A percentile compares a stretch with the other conserved stretches of the same genome.
Evolutionary conservation across 2,797 vertebrate genomes (phyloP).

Genomic region (Neosalanx taihuensis): DNA sequence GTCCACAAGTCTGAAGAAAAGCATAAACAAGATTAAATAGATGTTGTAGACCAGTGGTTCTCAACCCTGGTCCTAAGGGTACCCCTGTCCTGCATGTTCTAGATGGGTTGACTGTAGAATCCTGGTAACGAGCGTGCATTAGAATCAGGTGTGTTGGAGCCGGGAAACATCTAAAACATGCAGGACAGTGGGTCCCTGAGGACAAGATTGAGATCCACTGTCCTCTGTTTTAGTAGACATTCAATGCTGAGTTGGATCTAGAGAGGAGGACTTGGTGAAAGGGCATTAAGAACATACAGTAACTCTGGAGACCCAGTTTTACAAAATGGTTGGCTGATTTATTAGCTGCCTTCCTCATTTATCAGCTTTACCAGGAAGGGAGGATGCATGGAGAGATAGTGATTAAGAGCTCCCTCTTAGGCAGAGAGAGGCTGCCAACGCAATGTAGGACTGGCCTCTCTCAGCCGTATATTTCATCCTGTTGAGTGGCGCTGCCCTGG

Average conservation of each 20-base stretch:
- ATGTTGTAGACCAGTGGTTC: no score
- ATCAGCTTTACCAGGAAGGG: slow-evolving; percentile 24
- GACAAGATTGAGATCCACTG: no score
- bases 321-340: slow-evolving; percentile 28
- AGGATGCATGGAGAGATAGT: slow-evolving; percentile 3
- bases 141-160: no score
- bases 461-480: slow-evolving; percentile 36
- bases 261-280: background rate
- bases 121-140: no score
- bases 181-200: no score
- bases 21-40: no score
- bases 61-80: no score
- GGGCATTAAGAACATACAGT: background rate
- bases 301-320: slow-evolving; percentile 10
- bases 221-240: background rate
- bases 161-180: no score
- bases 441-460: background rate
- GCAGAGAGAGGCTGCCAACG: background rate
- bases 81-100: no score
- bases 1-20: no score
- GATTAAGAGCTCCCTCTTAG: slow-evolving; percentile 14
- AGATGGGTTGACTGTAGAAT: no score
- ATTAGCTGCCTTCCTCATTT: slow-evolving; percentile 23
- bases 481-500: slow-evolving; percentile 36
- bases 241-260: background rate